Conservation (phyloP, 1,140 invertebrate species). For the Drosophila navojoa region DNA sequence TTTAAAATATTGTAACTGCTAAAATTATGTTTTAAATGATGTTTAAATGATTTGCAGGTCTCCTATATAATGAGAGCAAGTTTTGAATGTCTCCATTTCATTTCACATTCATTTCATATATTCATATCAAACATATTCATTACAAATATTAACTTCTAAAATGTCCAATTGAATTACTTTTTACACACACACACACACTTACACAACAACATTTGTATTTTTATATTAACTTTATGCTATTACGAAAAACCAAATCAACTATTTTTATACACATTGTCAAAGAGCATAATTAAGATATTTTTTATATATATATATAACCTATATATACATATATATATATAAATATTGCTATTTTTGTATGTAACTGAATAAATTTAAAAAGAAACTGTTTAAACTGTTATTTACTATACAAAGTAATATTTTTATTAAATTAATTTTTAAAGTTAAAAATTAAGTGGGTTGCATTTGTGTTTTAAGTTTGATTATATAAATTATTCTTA, state of each 20-base stretch:
- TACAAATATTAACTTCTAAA: slow-evolving; percentile 16
- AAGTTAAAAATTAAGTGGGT: slow-evolving; percentile 14
- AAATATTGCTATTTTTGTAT: slow-evolving; percentile 73
- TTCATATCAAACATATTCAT: slow-evolving; percentile 32
- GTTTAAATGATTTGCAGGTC: too few species aligned
- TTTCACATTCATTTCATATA: slow-evolving; percentile 11
- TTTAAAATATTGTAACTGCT: too few species aligned
- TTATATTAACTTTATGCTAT: slow-evolving; percentile 33
- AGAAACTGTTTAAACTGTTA: slow-evolving; percentile 58
- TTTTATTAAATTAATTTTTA: slow-evolving; percentile 1
- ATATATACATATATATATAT: slow-evolving; percentile 43
- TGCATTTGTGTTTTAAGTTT: slow-evolving; percentile 21
- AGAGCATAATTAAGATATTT: slow-evolving; percentile 70
- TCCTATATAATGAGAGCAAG: too few species aligned
- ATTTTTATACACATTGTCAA: slow-evolving; percentile 65
- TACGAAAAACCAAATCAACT: slow-evolving; percentile 33
- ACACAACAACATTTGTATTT: slow-evolving; percentile 50
- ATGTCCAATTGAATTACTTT: slow-evolving; percentile 26
- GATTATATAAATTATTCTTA: too few species aligned
- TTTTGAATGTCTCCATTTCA: background rate
- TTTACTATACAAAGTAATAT: slow-evolving; percentile 18
- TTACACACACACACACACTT: slow-evolving; percentile 29
- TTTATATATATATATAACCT: slow-evolving; percentile 53
- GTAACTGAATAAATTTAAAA: slow-evolving; percentile 74
- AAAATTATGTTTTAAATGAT: too few species aligned